Evolutionary conservation across 2,797 vertebrate genomes (phyloP), one percentile per base, ranked within the genome.

Genomic region (Sardinella longiceps): DNA sequence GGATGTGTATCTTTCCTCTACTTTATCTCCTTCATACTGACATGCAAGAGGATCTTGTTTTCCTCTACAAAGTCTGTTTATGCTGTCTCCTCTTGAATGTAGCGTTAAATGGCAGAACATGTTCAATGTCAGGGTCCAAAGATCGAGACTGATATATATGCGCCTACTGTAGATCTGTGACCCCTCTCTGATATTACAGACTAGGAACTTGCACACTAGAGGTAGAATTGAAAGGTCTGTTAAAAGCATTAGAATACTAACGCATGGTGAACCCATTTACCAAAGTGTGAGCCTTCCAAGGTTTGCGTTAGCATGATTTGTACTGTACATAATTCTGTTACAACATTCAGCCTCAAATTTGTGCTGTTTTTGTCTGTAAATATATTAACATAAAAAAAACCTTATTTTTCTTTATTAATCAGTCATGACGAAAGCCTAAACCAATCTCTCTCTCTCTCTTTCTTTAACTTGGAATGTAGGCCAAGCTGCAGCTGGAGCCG

Each of bases 161-260:
- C 0, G 50, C n/a, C n/a, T n/a, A n/a, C n/a, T n/a, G n/a, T 80
- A 53, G 18, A 80, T 7, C n/a, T 45, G 45, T 25, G 33, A 77
- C 11, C 70, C 70, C 37, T 6, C 7, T 70, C 10, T 20, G 2
- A 86, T 84, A 83, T 46, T 33, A 84, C 83, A 83, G 70, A 77
- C 37, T 39, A 39, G n/a, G 18, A 37, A 18, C 5, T 18, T 77
- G 70, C 50, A 80, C 46, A 56, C 20, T 50, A 63, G 85, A 87
- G 85, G 86, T 88, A 87, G 89, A 87, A 85, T 30, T 81, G 77
- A 85, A 81, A 83, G 30, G 33, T 43, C 70, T 77, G 70, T 77
- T 20, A 77, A 43, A 43, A 77, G 33, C 37, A 43, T 77, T 77
- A 9, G 18, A 77, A 43, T 20, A 7, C 70, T 39, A 14, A 14